These are phyloP conservation scores for Nannoperca australis DNA, from an alignment of 2,797 vertebrate species.

Conservation along the genomic window DNA sequence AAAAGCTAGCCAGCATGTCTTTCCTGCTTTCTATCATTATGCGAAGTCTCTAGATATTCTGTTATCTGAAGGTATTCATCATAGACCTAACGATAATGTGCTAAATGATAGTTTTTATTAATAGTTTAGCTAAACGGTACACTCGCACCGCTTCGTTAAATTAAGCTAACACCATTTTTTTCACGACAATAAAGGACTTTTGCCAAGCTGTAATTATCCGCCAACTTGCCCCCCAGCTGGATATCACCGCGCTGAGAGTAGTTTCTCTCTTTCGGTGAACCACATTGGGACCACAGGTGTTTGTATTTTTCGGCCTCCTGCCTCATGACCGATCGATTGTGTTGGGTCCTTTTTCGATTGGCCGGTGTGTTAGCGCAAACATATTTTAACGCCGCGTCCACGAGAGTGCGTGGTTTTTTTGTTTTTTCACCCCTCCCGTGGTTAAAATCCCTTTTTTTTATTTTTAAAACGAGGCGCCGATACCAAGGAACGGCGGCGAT, in stretches of 20 bases:
- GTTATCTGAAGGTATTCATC: slow-evolving; percentile 19
- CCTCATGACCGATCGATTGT: slow-evolving; percentile 57
- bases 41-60: slow-evolving; percentile 8
- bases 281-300: slow-evolving; percentile 69
- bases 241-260: slow-evolving; percentile 23
- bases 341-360: slow-evolving; percentile 21
- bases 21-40: slow-evolving; percentile 56
- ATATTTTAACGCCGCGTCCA: slow-evolving; percentile 18
- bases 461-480: slow-evolving; percentile 28
- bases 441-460: slow-evolving; percentile 31
- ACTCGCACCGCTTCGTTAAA: slow-evolving; percentile 19
- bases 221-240: slow-evolving; percentile 35
- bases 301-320: slow-evolving; percentile 54
- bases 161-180: slow-evolving; percentile 57
- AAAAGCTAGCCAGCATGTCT: slow-evolving; percentile 73
- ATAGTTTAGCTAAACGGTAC: slow-evolving; percentile 20
- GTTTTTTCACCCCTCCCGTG: background rate
- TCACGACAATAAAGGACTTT: slow-evolving; percentile 53
- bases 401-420: slow-evolving; percentile 1
- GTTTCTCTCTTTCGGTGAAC: slow-evolving; percentile 23
- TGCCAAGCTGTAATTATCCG: slow-evolving; percentile 46
- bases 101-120: slow-evolving; percentile 2
- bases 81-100: background rate
- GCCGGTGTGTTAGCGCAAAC: slow-evolving; percentile 25
- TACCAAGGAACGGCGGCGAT: slow-evolving; percentile 20